A percentile compares a stretch with the other conserved stretches of the same genome.
Evolutionary conservation across 2,797 vertebrate species (phyloP).

Genomic region (Pipistrellus pipistrellus): DNA sequence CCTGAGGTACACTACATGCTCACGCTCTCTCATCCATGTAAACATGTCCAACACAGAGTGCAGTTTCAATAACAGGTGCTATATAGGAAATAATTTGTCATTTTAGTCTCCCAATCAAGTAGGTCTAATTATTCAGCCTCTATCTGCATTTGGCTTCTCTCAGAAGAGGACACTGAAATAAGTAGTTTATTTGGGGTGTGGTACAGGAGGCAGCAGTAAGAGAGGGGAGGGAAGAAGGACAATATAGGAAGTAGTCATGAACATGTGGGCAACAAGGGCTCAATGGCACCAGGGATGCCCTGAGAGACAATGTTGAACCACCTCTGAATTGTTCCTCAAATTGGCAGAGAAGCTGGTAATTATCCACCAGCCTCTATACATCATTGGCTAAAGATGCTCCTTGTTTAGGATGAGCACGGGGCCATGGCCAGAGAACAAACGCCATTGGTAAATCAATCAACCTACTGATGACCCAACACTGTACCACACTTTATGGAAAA

Average conservation of each 20-base stretch:
- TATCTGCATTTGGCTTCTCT: not conserved
- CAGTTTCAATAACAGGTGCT: not conserved
- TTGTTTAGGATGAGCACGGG: not conserved
- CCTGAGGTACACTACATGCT: not conserved
- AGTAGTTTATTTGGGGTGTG: not conserved
- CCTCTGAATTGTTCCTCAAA: not conserved
- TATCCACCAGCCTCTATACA: not conserved
- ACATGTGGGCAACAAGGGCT: not conserved
- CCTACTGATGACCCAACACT: not conserved
- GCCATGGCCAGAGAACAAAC: not conserved
- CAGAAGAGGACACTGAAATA: not conserved
- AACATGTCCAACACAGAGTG: not conserved
- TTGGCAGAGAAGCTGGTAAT: not conserved
- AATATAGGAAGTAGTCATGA: not conserved
- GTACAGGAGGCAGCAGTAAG: not conserved
- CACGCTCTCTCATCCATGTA: not conserved
- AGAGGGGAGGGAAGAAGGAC: not conserved
- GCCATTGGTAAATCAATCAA: not conserved
- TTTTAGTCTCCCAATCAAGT: constrained; percentile 1
- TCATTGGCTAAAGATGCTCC: not conserved
- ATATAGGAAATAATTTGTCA: not conserved
- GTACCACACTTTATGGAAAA: not conserved
- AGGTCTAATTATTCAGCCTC: not conserved
- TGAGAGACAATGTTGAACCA: not conserved
- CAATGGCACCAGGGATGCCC: fast-evolving